Conservation (phyloP, 1,140 invertebrate species). For the Colletes latitarsis region DNA sequence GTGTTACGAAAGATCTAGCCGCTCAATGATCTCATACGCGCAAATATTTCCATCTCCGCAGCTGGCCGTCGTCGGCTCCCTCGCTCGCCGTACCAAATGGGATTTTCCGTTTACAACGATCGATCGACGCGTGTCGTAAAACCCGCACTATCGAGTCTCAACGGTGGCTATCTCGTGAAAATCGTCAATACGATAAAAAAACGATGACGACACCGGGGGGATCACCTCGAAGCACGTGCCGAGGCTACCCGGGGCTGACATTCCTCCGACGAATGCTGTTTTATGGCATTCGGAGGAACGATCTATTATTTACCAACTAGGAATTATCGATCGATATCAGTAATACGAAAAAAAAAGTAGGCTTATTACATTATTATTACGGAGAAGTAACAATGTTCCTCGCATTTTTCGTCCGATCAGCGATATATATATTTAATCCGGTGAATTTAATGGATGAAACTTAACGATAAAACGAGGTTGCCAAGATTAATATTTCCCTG, state of each 20-base stretch:
- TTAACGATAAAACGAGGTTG: too few relatives aligned
- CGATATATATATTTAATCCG: too few relatives aligned
- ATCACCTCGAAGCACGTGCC: too few relatives aligned
- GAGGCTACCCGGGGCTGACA: too few relatives aligned
- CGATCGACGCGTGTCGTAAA: background rate
- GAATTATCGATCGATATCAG: background rate
- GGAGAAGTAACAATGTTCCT: too few relatives aligned
- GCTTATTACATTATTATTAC: too few relatives aligned
- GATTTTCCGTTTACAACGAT: slow-evolving; percentile 18
- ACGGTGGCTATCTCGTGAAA: background rate
- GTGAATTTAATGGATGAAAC: too few relatives aligned
- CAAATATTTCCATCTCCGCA: slow-evolving; percentile 16
- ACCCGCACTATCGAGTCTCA: background rate
- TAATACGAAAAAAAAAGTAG: too few relatives aligned
- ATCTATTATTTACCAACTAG: background rate
- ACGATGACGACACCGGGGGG: background rate
- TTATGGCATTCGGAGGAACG: too few relatives aligned
- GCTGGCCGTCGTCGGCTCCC: background rate
- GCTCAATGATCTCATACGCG: background rate
- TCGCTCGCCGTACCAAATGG: background rate
- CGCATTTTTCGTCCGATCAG: too few relatives aligned
- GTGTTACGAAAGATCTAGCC: background rate
- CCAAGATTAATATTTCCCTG: too few relatives aligned
- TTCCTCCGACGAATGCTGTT: too few relatives aligned
- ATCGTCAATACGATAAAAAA: background rate